These are phyloP conservation scores for Mystacornis crossleyi DNA, from an alignment of 2,113 vertebrate genomes.

Conservation along the genomic window DNA sequence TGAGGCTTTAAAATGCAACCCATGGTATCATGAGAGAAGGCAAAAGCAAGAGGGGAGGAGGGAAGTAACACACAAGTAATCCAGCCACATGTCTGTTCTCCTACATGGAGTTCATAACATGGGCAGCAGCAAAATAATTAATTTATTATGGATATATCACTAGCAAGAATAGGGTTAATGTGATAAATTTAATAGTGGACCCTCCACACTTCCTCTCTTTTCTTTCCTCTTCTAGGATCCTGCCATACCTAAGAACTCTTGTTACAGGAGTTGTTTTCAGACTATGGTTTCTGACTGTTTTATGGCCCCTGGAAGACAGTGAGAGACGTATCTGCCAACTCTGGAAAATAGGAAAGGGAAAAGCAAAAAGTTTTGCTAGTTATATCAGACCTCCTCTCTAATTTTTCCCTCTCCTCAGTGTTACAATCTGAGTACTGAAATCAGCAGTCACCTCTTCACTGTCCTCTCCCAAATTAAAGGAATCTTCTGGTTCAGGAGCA, in stretches of 20 bases:
- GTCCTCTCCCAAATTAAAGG: neutral
- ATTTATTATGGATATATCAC: neutral
- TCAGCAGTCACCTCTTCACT: neutral
- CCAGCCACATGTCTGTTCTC: neutral
- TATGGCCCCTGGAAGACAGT: neutral
- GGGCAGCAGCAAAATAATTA: neutral
- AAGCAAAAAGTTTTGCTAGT: neutral
- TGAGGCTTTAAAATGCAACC: neutral
- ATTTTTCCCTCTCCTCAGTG: neutral
- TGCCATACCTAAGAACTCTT: neutral
- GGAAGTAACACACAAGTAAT: neutral
- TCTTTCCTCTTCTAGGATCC: neutral
- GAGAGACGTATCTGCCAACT: neutral
- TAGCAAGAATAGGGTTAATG: neutral
- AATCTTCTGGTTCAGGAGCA: neutral
- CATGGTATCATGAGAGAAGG: neutral
- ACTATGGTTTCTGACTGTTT: neutral
- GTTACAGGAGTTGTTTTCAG: neutral
- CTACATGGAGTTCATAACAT: neutral
- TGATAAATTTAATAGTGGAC: neutral
- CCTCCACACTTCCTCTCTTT: neutral
- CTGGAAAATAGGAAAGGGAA: neutral
- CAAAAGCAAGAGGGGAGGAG: neutral
- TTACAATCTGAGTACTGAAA: neutral
- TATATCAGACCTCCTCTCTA: neutral